Percentiles rank a stretch among this genome's conserved stretches.
Evolutionary conservation across 1,140 invertebrate genomes (phyloP).

Genomic region (Parapsyche elsis): DNA sequence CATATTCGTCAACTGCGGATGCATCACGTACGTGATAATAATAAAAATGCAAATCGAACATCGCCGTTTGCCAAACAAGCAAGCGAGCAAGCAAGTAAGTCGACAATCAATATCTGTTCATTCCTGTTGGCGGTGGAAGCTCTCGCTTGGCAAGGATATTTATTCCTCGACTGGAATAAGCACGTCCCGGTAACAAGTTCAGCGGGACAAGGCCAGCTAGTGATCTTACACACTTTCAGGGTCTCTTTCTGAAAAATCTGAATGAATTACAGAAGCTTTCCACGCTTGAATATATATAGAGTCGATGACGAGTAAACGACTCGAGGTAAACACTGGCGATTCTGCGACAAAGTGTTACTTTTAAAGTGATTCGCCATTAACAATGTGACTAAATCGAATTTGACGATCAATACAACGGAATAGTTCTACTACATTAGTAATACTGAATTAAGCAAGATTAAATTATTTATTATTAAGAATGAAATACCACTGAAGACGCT

Average conservation of each 20-base stretch:
- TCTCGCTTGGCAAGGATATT: background rate
- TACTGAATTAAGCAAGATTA: too few relatives aligned
- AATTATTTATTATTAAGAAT: too few relatives aligned
- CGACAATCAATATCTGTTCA: conserved; percentile 25
- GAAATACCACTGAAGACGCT: too few relatives aligned
- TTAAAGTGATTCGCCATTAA: too few relatives aligned
- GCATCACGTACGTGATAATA: background rate
- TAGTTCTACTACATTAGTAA: too few relatives aligned
- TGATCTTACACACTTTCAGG: background rate
- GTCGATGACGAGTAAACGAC: background rate
- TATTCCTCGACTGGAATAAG: conserved; percentile 6
- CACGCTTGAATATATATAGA: background rate
- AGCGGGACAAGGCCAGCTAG: conserved; percentile 25
- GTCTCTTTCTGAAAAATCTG: background rate
- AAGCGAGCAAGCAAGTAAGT: background rate
- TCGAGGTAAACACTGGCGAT: background rate
- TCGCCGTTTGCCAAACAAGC: background rate
- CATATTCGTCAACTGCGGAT: background rate
- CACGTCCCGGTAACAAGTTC: conserved; percentile 34
- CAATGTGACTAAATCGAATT: too few relatives aligned
- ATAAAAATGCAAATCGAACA: background rate
- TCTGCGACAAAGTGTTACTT: background rate
- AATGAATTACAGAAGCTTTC: conserved; percentile 12
- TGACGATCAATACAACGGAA: too few relatives aligned
- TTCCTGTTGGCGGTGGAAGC: background rate